phyloP scores from a whole-genome alignment of 2,113 vertebrate species.

The Brachyhypopomus gauderio region DNA sequence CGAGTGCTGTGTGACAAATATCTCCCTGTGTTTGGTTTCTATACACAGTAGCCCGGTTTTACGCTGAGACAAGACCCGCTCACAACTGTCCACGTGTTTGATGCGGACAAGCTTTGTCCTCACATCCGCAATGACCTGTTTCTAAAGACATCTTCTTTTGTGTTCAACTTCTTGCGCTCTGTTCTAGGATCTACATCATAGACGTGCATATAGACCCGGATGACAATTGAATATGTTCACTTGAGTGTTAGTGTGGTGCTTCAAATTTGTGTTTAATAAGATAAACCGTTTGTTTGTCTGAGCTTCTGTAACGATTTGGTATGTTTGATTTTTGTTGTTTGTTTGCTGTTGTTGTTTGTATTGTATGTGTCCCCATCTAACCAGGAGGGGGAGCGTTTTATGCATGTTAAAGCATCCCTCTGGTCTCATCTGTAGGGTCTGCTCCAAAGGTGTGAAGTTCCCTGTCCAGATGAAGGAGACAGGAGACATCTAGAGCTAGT shows the following conservation, averaged over 20 bases:
- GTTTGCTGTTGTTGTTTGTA: not conserved
- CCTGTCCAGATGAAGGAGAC: not conserved
- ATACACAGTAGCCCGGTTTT: not conserved
- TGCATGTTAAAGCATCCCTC: constrained; percentile 11
- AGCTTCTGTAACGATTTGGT: not conserved
- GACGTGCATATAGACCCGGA: constrained; percentile 1
- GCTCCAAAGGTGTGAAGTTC: not conserved
- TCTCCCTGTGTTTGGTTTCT: not conserved
- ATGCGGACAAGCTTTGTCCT: not conserved
- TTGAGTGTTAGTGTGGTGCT: not conserved
- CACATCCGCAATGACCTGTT: not conserved
- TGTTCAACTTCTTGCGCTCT: not conserved
- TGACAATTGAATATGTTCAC: constrained; percentile 34
- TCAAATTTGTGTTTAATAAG: no score
- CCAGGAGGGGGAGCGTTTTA: constrained; percentile 14
- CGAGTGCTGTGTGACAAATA: not conserved
- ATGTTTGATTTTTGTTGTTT: constrained; percentile 18
- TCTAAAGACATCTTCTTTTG: not conserved
- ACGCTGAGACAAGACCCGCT: not conserved
- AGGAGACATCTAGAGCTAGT: not conserved
- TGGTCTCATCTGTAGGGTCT: not conserved
- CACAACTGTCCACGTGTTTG: not conserved
- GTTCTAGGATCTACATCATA: constrained; percentile 4
- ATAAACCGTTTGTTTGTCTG: not conserved
- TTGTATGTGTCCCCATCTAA: not conserved